Percentiles rank a stretch among this genome's conserved stretches.
These are phyloP conservation scores for Eulemur albifrons DNA, from an alignment of 2,797 vertebrate genomes.

Conservation along the genomic window DNA sequence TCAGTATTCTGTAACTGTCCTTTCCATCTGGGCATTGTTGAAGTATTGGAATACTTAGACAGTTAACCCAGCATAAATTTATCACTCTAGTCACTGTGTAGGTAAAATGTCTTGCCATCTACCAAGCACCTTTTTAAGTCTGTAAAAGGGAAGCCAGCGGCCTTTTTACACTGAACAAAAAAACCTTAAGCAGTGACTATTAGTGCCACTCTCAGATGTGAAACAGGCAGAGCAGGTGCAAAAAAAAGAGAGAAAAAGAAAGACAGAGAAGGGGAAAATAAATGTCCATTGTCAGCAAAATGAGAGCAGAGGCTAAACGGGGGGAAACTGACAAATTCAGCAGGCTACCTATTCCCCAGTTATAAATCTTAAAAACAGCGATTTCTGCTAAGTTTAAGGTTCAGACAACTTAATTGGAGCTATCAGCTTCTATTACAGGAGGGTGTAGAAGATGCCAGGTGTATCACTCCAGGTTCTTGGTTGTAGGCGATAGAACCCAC, in stretches of 20 bases:
- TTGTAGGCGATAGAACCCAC: too few relatives aligned
- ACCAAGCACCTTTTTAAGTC: background rate
- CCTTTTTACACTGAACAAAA: background rate
- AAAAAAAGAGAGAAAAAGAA: background rate
- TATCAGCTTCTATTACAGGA: too few relatives aligned
- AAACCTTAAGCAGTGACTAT: background rate
- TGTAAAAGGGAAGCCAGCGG: background rate
- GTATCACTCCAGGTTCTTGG: too few relatives aligned
- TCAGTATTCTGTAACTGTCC: background rate
- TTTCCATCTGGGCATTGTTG: background rate
- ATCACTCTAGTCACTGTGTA: background rate
- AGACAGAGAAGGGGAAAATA: background rate
- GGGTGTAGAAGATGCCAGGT: too few relatives aligned
- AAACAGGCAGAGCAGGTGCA: background rate
- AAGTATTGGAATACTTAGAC: background rate
- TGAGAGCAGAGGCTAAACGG: background rate
- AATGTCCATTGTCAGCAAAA: background rate
- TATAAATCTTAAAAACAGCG: background rate
- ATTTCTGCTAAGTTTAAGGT: background rate
- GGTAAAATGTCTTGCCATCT: background rate
- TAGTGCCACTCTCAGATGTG: background rate
- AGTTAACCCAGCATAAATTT: background rate
- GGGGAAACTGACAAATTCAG: background rate
- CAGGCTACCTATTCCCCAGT: background rate
- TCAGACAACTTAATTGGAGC: too few relatives aligned